Evolutionary conservation across 2,888 invertebrate species (phyloP), one percentile per base, ranked within the genome.

Genomic region (Catocala sponsa): DNA sequence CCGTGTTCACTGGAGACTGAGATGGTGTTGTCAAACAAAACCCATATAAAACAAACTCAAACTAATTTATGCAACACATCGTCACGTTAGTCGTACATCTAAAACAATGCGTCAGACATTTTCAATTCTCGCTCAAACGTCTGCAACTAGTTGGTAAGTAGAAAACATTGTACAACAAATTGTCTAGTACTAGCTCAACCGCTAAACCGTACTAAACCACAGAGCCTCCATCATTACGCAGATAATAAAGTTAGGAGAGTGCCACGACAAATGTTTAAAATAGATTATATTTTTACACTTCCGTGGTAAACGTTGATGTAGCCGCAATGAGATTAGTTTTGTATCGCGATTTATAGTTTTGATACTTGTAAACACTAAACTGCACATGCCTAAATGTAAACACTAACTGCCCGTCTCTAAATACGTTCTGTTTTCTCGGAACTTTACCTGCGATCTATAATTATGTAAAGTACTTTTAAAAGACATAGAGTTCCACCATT

Each of bases 231-330:
- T 81, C 80, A 89, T 88, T 85, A 85, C 76, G 58, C 56, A 49
- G 76, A 75, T 69, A 71, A 73, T 70, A 72, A 63, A 80, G 76
- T 79, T 80, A 76, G 83, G 76, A 67, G 72, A 80, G 72, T 76
- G 68, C 78, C 86, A 86, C 88, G 89, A 91, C 88, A 88, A 91
- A 93, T 92, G 90, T 91, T 91, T 93, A 91, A 92, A 92, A 92
- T 91, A 90, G 92, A 92, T 93, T 91, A 92, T 77, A 91, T 92
- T 91, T 92, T 91, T 91, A 91, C 88, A 88, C 89, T 93, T 92
- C 92, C 92, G 90, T 83, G 87, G 86, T 83, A 73, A 77, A 76
- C 80, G 83, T 65, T 85, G 85, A 86, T 83, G 82, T 78, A 79
- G 82, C 90, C 89, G 83, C 90, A 89, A 87, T 89, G 86, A 84